Base-by-base conservation (phyloP, 2,113 vertebrate genomes). In the Cheilinus undulatus region DNA sequence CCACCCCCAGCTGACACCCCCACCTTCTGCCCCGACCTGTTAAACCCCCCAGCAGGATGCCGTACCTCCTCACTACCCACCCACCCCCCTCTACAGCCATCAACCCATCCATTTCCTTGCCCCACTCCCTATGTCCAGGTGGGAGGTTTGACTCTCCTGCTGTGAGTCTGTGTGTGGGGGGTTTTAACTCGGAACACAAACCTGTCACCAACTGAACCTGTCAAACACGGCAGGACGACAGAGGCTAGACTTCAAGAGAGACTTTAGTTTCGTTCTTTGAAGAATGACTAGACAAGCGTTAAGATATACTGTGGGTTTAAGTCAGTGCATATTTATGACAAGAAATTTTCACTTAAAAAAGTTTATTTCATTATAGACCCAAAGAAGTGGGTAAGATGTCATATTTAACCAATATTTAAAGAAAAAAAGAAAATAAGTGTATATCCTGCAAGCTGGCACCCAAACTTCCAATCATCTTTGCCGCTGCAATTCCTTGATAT, bases 11-110 rank as follows among this genome's bases (percentile, higher is more conserved):
- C 67, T 75, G 48, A 73, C 51, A 48, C 52, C 43, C 32, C 26
- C 52, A 36, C 65, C 61, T 53, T 32, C 62, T 28, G 48, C 51
- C 56, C 51, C 20, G 13, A 54, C 50, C 82, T 50, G 69, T 85
- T 67, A 73, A 78, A 78, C 59, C 60, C n/a, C 80, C 51, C 82
- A 68, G 80, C 73, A 57, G 78, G 85, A 61, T 27, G 2, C 59
- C 19, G 9, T 62, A 59, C 69, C 63, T 34, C 1, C 53, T 62
- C 26, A 63, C 71, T 54, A 0, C 9, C 52, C n/a, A 19, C 14
- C 66, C 77, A 14, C 66, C 77, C 58, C 66, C 76, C 67, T 51
- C 68, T 45, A 65, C 68, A 73, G 51, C 59, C 2, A 23, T 56
- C 50, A 63, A 28, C 32, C 57, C 51, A 75, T 80, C 78, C 52